Evolutionary conservation across 2,888 invertebrate species (phyloP).

Genomic region (Latrodectus hesperus): DNA sequence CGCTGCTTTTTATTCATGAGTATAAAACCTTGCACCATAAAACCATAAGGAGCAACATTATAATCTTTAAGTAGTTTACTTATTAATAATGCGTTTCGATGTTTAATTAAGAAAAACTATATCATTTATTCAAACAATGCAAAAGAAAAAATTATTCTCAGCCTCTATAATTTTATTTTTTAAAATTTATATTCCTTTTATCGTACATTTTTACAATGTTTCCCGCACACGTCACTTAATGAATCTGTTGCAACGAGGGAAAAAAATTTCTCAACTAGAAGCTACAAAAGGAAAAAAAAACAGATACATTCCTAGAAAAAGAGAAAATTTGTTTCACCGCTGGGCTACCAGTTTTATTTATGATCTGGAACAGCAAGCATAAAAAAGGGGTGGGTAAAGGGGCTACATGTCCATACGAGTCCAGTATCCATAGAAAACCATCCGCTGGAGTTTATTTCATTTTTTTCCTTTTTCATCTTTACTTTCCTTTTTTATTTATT

Average conservation of each 20-base stretch:
- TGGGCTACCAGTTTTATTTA: conserved; percentile 51
- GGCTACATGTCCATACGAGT: conserved; percentile 55
- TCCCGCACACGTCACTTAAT: no score
- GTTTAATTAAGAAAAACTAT: no score
- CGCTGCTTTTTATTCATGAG: no score
- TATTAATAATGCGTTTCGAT: no score
- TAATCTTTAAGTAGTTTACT: no score
- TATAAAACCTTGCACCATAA: no score
- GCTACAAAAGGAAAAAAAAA: not conserved
- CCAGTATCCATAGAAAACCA: conserved; percentile 55
- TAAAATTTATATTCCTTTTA: no score
- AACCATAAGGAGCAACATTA: no score
- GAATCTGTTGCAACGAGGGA: not conserved
- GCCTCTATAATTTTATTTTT: no score
- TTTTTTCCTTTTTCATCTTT: conserved; percentile 35
- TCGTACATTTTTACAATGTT: no score
- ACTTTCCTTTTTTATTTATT: conserved; percentile 2
- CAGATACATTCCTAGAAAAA: conserved; percentile 19
- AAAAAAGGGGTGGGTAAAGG: not conserved
- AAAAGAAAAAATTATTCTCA: no score
- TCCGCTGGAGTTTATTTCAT: conserved; percentile 60
- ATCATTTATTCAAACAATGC: no score
- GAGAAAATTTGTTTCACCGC: conserved; percentile 52
- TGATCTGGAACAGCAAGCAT: conserved; percentile 41
- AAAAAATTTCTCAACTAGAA: not conserved